phyloP scores from a whole-genome alignment of 1,140 invertebrate species.

The Pissodes strobi region DNA sequence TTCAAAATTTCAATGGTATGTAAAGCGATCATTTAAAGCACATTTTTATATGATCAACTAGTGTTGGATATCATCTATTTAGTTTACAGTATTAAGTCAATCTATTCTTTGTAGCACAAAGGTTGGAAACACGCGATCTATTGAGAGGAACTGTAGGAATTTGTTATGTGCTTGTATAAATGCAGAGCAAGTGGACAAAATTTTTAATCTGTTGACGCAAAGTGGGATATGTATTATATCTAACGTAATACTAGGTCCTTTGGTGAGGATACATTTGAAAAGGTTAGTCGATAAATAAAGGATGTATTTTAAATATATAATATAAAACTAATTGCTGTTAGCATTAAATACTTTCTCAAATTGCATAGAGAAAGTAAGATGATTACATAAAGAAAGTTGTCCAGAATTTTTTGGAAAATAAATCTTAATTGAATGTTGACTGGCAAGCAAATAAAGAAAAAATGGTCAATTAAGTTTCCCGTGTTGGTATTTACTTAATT shows the following conservation, averaged over 20 bases:
- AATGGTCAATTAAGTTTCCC: too few relatives aligned
- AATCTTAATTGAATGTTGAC: too few relatives aligned
- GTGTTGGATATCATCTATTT: background rate
- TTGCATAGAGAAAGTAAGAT: too few relatives aligned
- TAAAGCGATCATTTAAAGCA: background rate
- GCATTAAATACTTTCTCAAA: too few relatives aligned
- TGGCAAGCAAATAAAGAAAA: too few relatives aligned
- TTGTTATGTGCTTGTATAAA: slow-evolving; percentile 57
- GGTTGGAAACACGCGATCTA: slow-evolving; percentile 44
- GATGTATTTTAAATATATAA: too few relatives aligned
- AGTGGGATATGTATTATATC: slow-evolving; percentile 58
- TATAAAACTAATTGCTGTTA: too few relatives aligned
- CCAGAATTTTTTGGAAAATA: too few relatives aligned
- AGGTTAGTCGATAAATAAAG: slow-evolving; percentile 51
- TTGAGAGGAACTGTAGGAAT: slow-evolving; percentile 58
- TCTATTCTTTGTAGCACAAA: slow-evolving; percentile 50
- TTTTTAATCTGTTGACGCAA: slow-evolving; percentile 57
- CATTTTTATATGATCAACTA: slow-evolving; percentile 4
- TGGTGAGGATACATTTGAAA: slow-evolving; percentile 59
- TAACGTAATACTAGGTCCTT: slow-evolving; percentile 59
- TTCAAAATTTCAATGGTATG: too few relatives aligned
- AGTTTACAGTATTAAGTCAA: too few relatives aligned
- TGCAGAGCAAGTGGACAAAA: slow-evolving; percentile 49
- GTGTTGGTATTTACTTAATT: too few relatives aligned
- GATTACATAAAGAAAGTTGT: too few relatives aligned